Conservation (phyloP, 2,888 invertebrate species). For the Scaeva pyrastri region DNA sequence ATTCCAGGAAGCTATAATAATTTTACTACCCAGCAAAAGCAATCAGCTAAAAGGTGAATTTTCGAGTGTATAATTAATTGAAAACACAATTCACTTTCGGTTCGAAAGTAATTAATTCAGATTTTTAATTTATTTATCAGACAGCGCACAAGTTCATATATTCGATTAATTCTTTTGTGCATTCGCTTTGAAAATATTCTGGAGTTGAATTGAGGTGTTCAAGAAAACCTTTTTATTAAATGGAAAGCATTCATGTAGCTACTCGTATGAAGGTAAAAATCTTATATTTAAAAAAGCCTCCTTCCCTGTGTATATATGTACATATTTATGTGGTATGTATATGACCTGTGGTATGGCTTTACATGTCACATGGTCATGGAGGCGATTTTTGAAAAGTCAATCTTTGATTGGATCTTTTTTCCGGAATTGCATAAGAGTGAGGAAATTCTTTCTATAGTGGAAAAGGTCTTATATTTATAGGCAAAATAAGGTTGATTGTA, state of each 20-base stretch:
- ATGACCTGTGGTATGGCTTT: too few species aligned
- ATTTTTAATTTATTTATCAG: slow-evolving; percentile 33
- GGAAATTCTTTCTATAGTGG: too few species aligned
- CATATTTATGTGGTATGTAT: too few species aligned
- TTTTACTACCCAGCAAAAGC: slow-evolving; percentile 4
- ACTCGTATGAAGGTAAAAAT: neutral
- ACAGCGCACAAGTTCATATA: neutral
- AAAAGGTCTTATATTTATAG: too few species aligned
- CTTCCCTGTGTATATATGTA: neutral
- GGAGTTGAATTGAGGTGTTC: neutral
- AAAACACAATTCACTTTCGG: slow-evolving; percentile 19
- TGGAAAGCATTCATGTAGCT: neutral
- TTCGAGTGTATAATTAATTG: slow-evolving; percentile 30
- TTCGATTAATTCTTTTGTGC: neutral
- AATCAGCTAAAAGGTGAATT: slow-evolving; percentile 24
- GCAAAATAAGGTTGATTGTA: too few species aligned
- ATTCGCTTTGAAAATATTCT: neutral
- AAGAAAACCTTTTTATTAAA: neutral
- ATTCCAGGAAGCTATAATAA: neutral
- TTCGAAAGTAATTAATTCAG: slow-evolving; percentile 40
- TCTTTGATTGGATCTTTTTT: neutral
- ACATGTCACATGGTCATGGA: neutral
- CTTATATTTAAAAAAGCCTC: neutral
- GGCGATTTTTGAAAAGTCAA: neutral
- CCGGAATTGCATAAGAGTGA: too few species aligned